Conservation (phyloP, 2,113 vertebrate species). For the Melanocharis versteri region DNA sequence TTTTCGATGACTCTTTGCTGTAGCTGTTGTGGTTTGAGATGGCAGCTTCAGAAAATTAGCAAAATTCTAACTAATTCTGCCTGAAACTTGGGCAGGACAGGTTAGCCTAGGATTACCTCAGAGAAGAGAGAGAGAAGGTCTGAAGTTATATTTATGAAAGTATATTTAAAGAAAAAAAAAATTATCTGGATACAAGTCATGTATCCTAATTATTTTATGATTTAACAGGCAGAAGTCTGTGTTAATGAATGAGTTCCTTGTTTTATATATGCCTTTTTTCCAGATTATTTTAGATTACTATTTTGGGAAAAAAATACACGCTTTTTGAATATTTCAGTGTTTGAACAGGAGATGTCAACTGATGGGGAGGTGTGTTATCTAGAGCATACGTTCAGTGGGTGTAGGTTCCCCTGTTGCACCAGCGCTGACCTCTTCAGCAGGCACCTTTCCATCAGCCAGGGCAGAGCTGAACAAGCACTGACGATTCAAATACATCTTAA, state of each 20-base stretch:
- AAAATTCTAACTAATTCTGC: neutral
- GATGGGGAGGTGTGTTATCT: too few relatives aligned
- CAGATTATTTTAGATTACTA: neutral
- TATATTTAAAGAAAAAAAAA: neutral
- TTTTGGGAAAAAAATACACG: neutral
- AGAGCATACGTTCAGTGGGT: neutral
- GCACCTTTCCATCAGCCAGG: neutral
- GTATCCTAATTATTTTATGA: neutral
- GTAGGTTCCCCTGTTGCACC: neutral
- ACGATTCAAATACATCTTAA: neutral
- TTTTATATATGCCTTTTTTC: neutral
- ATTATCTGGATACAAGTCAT: neutral
- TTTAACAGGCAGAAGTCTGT: neutral
- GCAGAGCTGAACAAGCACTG: neutral
- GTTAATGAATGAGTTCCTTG: accelerated
- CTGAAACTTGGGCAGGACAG: neutral
- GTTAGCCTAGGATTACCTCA: neutral
- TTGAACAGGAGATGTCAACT: neutral
- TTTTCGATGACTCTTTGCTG: neutral
- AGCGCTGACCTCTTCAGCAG: neutral
- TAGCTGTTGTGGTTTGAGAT: neutral
- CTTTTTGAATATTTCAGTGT: neutral
- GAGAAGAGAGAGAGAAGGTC: neutral
- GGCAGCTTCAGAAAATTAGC: neutral
- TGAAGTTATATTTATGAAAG: neutral